phyloP scores from a whole-genome alignment of 2,113 vertebrate genomes.

The Neotoma lepida region DNA sequence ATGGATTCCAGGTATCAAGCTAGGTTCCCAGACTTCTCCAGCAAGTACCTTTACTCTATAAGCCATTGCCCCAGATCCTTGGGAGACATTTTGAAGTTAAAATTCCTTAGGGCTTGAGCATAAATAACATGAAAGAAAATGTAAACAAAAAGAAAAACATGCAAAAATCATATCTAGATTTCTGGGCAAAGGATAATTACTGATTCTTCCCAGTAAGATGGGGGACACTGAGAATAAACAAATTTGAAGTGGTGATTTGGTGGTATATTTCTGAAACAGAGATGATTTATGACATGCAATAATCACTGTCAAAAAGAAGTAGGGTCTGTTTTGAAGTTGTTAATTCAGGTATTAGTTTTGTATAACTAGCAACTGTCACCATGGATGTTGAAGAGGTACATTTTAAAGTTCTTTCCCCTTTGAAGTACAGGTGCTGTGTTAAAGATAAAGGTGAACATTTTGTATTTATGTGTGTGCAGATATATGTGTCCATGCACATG shows the following conservation, averaged over 20 bases:
- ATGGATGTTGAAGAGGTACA: neutral
- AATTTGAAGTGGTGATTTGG: neutral
- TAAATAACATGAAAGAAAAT: neutral
- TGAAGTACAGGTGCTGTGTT: neutral
- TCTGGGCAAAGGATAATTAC: neutral
- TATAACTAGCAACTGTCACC: slow-evolving; percentile 42
- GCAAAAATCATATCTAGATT: neutral
- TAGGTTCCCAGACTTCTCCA: neutral
- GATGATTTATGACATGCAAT: neutral
- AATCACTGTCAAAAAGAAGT: neutral
- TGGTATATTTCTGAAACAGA: neutral
- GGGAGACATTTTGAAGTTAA: neutral
- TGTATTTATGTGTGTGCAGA: neutral
- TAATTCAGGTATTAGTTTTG: slow-evolving; percentile 31
- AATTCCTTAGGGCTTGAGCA: neutral
- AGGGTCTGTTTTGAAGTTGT: neutral
- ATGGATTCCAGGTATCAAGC: neutral
- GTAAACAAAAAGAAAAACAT: neutral
- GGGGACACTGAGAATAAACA: neutral
- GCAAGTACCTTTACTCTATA: neutral
- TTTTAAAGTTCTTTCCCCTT: slow-evolving; percentile 55
- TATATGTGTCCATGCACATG: too few species aligned
- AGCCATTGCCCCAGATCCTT: neutral
- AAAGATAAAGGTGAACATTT: neutral
- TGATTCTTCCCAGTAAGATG: neutral